Percentiles rank a stretch among this genome's conserved stretches.
Evolutionary conservation across 1,140 invertebrate species (phyloP).

Genomic region (Cherax destructor): DNA sequence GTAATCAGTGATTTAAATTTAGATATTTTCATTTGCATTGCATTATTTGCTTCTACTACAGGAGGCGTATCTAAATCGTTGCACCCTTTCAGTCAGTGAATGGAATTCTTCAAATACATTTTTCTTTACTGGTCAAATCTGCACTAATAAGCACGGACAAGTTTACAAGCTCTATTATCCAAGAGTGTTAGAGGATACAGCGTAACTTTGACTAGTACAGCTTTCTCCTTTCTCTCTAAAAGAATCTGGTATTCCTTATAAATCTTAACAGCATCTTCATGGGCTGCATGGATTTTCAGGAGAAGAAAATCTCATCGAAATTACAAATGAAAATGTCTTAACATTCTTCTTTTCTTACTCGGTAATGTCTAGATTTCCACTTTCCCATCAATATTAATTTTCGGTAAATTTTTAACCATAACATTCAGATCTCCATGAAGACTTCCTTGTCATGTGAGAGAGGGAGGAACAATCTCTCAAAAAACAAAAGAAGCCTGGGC

Average conservation of each 20-base stretch:
- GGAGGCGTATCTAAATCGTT: slow-evolving; percentile 3
- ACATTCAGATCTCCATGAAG: slow-evolving; percentile 25
- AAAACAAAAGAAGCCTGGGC: slow-evolving; percentile 44
- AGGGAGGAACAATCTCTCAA: neutral
- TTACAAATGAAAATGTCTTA: neutral
- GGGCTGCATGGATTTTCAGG: slow-evolving; percentile 2
- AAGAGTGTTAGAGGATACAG: slow-evolving; percentile 2
- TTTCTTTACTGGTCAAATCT: slow-evolving; percentile 4
- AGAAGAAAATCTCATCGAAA: slow-evolving; percentile 34
- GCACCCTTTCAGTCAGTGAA: slow-evolving; percentile 5
- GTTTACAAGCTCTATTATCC: slow-evolving; percentile 12
- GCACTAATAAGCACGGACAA: slow-evolving; percentile 24
- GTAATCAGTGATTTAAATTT: neutral
- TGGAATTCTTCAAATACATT: slow-evolving; percentile 18
- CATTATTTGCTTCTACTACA: neutral
- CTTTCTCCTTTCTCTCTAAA: slow-evolving; percentile 4
- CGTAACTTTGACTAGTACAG: slow-evolving; percentile 23
- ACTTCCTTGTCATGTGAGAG: neutral
- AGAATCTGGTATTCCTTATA: slow-evolving; percentile 13
- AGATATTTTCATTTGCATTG: neutral
- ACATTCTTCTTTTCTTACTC: slow-evolving; percentile 13
- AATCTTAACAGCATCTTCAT: slow-evolving; percentile 13
- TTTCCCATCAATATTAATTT: neutral
- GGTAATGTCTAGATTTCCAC: too few relatives aligned
- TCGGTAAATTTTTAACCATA: slow-evolving; percentile 20